Conservation (phyloP, 2,797 vertebrate genomes). For the Sorex maritimensis region DNA sequence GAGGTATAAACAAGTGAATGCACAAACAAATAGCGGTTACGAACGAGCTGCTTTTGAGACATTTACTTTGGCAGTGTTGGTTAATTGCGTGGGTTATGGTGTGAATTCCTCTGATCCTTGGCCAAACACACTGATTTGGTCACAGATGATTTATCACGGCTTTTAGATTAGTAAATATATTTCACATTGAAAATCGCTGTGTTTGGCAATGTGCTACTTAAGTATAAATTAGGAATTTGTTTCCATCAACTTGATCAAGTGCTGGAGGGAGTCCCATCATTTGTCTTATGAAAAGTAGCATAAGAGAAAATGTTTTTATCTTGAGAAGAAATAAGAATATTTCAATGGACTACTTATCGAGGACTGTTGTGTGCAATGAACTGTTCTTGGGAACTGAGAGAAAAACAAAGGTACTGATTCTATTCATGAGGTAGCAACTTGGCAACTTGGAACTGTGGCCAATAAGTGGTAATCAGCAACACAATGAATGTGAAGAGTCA, state of each 20-base stretch:
- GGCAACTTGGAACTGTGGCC: background rate
- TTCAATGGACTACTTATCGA: conserved; percentile 9
- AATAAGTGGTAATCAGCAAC: background rate
- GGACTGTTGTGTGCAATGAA: background rate
- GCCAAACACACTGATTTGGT: conserved; percentile 75
- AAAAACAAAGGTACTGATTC: background rate
- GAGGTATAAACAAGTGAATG: conserved; percentile 58
- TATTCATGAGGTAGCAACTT: background rate
- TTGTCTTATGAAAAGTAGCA: conserved; percentile 73
- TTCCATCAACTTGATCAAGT: conserved; percentile 76
- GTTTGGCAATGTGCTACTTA: conserved; percentile 77
- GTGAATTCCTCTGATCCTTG: conserved; percentile 74
- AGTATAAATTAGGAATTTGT: conserved; percentile 79
- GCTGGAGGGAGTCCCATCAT: conserved; percentile 67
- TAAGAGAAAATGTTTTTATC: conserved; percentile 39
- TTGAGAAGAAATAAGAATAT: background rate
- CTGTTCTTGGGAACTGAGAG: background rate
- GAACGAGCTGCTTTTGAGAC: conserved; percentile 73
- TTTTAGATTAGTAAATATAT: conserved; percentile 79
- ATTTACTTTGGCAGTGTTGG: conserved; percentile 60
- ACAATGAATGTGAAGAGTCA: background rate
- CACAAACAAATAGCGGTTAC: conserved; percentile 62
- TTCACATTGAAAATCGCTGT: conserved; percentile 72
- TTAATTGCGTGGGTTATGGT: conserved; percentile 75
- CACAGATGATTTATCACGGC: conserved; percentile 74